phyloP scores from a whole-genome alignment of 2,888 invertebrate species.

The Linnaemya vulpina region DNA sequence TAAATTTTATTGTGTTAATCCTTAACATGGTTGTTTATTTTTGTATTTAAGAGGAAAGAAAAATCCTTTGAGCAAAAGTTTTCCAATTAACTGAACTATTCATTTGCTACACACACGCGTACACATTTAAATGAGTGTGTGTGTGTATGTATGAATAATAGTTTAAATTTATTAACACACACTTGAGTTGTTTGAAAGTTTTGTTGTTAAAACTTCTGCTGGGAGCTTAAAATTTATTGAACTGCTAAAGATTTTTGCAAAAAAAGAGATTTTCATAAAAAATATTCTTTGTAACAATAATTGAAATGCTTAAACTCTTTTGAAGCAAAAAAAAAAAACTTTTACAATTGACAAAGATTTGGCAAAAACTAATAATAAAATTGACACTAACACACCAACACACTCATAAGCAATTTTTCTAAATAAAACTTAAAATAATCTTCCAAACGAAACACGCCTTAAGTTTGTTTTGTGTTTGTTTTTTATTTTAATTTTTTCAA shows the following conservation, averaged over 20 bases:
- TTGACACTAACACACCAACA: constrained; percentile 10
- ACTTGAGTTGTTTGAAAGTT: constrained; percentile 59
- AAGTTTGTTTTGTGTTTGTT: background rate
- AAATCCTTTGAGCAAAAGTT: constrained; percentile 63
- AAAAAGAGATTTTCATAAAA: constrained; percentile 34
- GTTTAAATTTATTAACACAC: constrained; percentile 25
- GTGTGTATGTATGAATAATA: constrained; percentile 5
- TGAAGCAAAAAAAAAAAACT: constrained; percentile 34
- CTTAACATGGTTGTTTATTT: background rate
- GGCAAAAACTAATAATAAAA: constrained; percentile 45
- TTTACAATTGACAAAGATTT: constrained; percentile 61
- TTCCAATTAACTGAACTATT: constrained; percentile 74
- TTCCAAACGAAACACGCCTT: constrained; percentile 66
- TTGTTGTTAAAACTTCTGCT: constrained; percentile 57
- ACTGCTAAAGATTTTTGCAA: constrained; percentile 58
- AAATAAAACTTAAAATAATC: constrained; percentile 58
- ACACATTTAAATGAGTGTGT: background rate
- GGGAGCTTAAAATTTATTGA: constrained; percentile 62
- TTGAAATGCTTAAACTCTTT: constrained; percentile 27
- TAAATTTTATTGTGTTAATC: background rate
- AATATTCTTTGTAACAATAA: constrained; percentile 9
- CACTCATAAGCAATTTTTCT: background rate
- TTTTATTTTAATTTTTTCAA: constrained; percentile 53
- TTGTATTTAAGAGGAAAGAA: background rate
- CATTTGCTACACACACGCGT: background rate